A percentile compares a stretch with the other conserved stretches of the same genome.
These are phyloP conservation scores for Jaculus jaculus DNA, from an alignment of 2,113 vertebrate genomes.

Conservation along the genomic window DNA sequence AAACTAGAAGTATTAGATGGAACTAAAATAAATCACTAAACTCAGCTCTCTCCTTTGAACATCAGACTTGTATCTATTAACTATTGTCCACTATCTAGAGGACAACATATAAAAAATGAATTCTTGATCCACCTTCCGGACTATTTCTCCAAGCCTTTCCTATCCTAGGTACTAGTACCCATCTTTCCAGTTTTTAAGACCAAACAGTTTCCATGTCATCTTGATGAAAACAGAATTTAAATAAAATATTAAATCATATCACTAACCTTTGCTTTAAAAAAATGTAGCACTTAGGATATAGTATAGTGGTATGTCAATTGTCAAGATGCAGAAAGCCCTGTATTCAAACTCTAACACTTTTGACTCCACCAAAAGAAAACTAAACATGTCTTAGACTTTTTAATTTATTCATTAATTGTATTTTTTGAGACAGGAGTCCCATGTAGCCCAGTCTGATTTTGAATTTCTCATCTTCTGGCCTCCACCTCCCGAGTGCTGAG, in stretches of 20 bases:
- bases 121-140: not conserved
- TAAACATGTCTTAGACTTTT: too few relatives aligned
- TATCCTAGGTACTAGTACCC: not conserved
- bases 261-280: not conserved
- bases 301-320: too few relatives aligned
- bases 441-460: not conserved
- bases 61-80: not conserved
- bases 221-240: not conserved
- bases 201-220: not conserved
- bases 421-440: not conserved
- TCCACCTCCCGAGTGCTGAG: not conserved
- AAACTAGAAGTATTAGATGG: not conserved
- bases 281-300: too few relatives aligned
- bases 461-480: not conserved
- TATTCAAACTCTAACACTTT: too few relatives aligned
- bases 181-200: not conserved
- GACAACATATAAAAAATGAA: not conserved
- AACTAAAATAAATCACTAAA: not conserved
- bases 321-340: too few relatives aligned
- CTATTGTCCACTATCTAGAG: not conserved
- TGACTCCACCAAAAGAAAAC: too few relatives aligned
- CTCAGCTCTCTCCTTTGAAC: not conserved
- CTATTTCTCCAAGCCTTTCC: not conserved
- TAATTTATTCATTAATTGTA: not conserved
- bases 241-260: not conserved